A percentile compares a stretch with the other conserved stretches of the same genome.
phyloP scores from a whole-genome alignment of 2,888 invertebrate species.

The Agrochola circellaris region DNA sequence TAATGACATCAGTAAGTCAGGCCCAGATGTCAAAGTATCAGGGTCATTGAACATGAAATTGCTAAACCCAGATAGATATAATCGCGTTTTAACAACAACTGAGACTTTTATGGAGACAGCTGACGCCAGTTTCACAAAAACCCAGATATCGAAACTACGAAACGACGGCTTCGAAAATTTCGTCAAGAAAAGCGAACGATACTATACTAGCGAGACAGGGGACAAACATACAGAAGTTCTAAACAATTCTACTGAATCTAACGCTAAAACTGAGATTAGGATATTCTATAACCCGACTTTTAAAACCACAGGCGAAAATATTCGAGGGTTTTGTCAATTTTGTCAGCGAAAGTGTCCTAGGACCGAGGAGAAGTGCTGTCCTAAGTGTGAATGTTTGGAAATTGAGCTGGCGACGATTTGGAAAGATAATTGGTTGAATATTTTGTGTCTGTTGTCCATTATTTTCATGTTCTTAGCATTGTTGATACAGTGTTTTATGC shows the following conservation, averaged over 20 bases:
- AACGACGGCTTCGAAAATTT: slow-evolving; percentile 85
- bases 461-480: slow-evolving; percentile 81
- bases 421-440: slow-evolving; percentile 87
- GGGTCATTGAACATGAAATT: slow-evolving; percentile 86
- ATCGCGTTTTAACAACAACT: slow-evolving; percentile 84
- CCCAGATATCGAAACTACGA: slow-evolving; percentile 77
- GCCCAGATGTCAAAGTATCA: slow-evolving; percentile 82
- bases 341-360: slow-evolving; percentile 82
- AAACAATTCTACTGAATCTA: slow-evolving; percentile 72
- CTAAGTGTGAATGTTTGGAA: slow-evolving; percentile 82
- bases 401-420: slow-evolving; percentile 80
- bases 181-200: slow-evolving; percentile 87
- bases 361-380: slow-evolving; percentile 83
- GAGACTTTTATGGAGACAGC: slow-evolving; percentile 84
- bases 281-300: slow-evolving; percentile 89
- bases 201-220: slow-evolving; percentile 81
- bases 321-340: slow-evolving; percentile 80
- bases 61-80: slow-evolving; percentile 84
- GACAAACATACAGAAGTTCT: slow-evolving; percentile 81
- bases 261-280: slow-evolving; percentile 84
- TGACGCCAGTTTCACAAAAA: slow-evolving; percentile 85
- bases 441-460: slow-evolving; percentile 80
- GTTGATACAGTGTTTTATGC: slow-evolving; percentile 81
- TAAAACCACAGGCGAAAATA: slow-evolving; percentile 73
- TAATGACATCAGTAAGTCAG: slow-evolving; percentile 84